Base-by-base conservation (phyloP, 2,113 vertebrate genomes). In the Macquaria australasica region DNA sequence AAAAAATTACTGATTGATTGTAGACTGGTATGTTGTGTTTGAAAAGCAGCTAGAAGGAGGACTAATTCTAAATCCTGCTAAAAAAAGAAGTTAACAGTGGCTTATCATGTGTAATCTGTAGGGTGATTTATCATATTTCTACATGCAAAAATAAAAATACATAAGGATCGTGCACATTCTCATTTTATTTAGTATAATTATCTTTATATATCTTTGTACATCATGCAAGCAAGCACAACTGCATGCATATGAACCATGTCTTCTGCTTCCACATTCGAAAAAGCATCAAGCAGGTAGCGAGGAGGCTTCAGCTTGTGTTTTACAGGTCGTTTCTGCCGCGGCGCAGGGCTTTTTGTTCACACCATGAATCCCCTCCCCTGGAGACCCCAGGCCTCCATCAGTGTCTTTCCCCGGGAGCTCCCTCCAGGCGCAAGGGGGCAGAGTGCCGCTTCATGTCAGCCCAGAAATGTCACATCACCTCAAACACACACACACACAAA, bases 391-490 rank as follows among this genome's bases (percentile, higher is more conserved):
- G 83, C 89, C 92, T 91, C 90, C 91, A 92, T 94, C 91, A 92
- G 85, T 89, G 90, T 92, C 89, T 92, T 87, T 91, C 86, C 91
- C 95, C 85, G 37, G 86, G 91, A 94, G 94, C 91, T 86, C 78
- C 91, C 95, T 91, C 88, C 84, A 87, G 94, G 95, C 93, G 16
- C 53, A 84, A 91, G 91, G 91, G 90, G 91, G 92, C 91, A 94
- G 92, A 94, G 88, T 89, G 87, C 82, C 45, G 85, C 91, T 93
- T 94, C 86, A 90, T 88, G 89, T 95, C 93, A 92, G 88, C 93
- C 90, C 85, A 94, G 89, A 94, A 95, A 93, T 94, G 95, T 94
- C 93, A 95, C 90, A 84, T 88, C 85, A 80, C 83, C 82, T 88
- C 92, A 86, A 82, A 89, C 81, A 78, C 77, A 68, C 82, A 69